Percentiles rank a stretch among this genome's conserved stretches.
Conservation (phyloP, 2,797 vertebrate species). For the Chlorospingus flavigularis region DNA sequence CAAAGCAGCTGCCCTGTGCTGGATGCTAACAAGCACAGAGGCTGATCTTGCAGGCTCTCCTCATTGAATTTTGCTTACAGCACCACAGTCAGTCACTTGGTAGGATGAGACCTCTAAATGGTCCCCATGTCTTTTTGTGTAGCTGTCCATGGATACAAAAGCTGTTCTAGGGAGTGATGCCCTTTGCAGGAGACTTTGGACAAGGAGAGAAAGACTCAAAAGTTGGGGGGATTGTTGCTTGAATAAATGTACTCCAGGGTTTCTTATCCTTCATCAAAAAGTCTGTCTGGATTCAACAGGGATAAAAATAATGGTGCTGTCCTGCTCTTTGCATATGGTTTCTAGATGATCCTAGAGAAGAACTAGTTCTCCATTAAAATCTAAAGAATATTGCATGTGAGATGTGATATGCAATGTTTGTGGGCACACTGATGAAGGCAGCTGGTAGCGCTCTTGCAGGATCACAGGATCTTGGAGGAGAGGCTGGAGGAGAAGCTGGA, state of each 20-base stretch:
- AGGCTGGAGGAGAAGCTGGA: background rate
- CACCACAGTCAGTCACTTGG: background rate
- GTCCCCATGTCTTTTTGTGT: background rate
- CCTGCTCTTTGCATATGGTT: background rate
- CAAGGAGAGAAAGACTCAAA: background rate
- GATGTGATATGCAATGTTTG: rapidly evolving
- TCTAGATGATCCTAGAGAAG: background rate
- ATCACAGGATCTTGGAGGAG: background rate
- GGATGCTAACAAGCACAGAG: conserved; percentile 21
- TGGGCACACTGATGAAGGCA: background rate
- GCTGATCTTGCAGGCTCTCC: background rate
- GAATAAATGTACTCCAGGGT: background rate
- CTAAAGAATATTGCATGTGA: background rate
- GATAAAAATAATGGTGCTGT: background rate
- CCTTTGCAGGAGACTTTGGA: background rate
- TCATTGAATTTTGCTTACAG: conserved; percentile 19
- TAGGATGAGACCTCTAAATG: background rate
- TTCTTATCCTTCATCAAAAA: background rate
- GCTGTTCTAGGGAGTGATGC: background rate
- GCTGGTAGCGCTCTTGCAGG: background rate
- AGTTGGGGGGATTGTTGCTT: background rate
- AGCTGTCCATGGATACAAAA: background rate
- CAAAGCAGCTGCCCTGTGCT: background rate
- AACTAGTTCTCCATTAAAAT: background rate
- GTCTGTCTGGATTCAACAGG: background rate